Conservation (phyloP, 2,888 invertebrate species). For the Ochropacha duplaris region DNA sequence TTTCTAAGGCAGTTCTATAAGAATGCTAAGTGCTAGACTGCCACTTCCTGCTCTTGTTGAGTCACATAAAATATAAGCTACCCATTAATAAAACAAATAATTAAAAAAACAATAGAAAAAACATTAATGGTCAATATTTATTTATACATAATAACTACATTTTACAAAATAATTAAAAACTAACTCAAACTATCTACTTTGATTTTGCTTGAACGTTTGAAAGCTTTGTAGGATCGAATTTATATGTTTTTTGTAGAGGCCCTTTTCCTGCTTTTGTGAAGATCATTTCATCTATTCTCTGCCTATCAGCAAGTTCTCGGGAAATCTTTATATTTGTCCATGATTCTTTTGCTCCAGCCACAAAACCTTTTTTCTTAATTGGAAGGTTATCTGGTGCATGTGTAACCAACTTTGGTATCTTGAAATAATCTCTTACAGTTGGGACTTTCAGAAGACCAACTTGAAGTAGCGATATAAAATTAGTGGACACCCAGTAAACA, state of each 20-base stretch:
- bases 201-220: constrained; percentile 81
- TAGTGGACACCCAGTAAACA: constrained; percentile 95
- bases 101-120: constrained; percentile 14
- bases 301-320: constrained; percentile 89
- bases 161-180: constrained; percentile 40
- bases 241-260: constrained; percentile 93
- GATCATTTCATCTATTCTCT: constrained; percentile 88
- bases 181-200: constrained; percentile 61
- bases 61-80: too few species aligned
- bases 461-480: constrained; percentile 92
- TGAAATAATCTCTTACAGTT: constrained; percentile 87
- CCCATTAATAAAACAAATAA: too few species aligned
- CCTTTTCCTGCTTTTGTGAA: constrained; percentile 94
- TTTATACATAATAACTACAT: constrained; percentile 38
- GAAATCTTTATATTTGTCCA: constrained; percentile 92
- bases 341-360: constrained; percentile 90
- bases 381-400: constrained; percentile 84
- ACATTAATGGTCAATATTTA: constrained; percentile 32
- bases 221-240: constrained; percentile 90
- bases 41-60: too few species aligned
- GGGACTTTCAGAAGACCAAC: constrained; percentile 90
- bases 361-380: constrained; percentile 89
- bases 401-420: constrained; percentile 85
- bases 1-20: too few species aligned
- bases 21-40: too few species aligned